Evolutionary conservation across 2,797 vertebrate species (phyloP), one percentile per base, ranked within the genome.

Genomic region (Myotis findleyi): DNA sequence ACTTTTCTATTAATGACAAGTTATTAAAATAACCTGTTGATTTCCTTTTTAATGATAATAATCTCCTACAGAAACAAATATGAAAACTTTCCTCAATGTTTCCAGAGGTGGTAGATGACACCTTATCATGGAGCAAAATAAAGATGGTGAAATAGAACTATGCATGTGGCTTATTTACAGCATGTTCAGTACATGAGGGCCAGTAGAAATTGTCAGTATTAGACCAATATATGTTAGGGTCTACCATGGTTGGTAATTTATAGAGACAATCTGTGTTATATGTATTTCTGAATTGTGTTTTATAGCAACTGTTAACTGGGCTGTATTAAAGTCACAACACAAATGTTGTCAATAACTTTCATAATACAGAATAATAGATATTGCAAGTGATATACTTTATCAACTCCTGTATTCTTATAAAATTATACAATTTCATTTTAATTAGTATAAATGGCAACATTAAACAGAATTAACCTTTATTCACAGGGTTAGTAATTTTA

Each of bases 361-460:
- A 87, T 36, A 83, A 86, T 44, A 69, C 8, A 16, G 20, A 83
- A 83, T 66, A 87, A 84, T 27, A 89, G 4, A 25, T 68, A 57
- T 13, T 59, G 41, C 33, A 94, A 87, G 6, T 84, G 23, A 80
- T 79, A 87, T 14, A 41, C 6, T 83, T 64, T 62, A 91, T 38
- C 5, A 82, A 21, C 27, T 79, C 27, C 87, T 41, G 25, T n/a
- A 68, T 69, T 89, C 79, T 36, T 33, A 36, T 62, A 64, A 94
- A 93, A 64, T 51, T 76, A 69, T 47, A 83, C 82, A 82, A 55
- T 69, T 87, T 81, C 6, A 71, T 76, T 91, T 83, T 16, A 82
- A 66, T 79, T 94, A 91, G 13, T 91, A 41, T 57, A 87, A 91
- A 79, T 83, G 47, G 11, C 68, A 91, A 88, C 16, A 73, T 84